A percentile compares a stretch with the other conserved stretches of the same genome.
Conservation (phyloP, 2,888 invertebrate species). For the Drosophila niveifrons region DNA sequence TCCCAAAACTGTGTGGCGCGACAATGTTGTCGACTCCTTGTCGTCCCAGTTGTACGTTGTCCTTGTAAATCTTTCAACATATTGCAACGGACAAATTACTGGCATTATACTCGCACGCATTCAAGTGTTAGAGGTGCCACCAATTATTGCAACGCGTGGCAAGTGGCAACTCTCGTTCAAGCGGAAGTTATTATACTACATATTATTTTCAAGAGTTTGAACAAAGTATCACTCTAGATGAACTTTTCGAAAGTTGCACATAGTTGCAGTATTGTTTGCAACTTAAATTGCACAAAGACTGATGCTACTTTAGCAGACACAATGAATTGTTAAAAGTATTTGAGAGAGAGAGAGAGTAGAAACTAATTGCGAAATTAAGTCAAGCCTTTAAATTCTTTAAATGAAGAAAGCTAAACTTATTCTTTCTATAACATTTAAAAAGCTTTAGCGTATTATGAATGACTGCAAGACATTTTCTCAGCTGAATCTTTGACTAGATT, state of each 20-base stretch:
- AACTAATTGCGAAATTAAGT: background rate
- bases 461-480: no score
- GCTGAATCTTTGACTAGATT: no score
- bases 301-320: background rate
- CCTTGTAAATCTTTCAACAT: slow-evolving; percentile 58
- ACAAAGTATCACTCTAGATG: background rate
- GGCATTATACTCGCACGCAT: slow-evolving; percentile 24
- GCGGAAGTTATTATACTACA: slow-evolving; percentile 6
- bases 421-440: no score
- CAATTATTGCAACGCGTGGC: slow-evolving; percentile 12
- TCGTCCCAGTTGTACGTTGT: slow-evolving; percentile 7
- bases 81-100: slow-evolving; percentile 56
- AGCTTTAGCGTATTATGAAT: no score
- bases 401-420: no score
- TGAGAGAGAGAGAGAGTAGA: background rate
- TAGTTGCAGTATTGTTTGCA: background rate
- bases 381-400: background rate
- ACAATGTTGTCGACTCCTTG: slow-evolving; percentile 28
- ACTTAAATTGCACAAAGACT: background rate
- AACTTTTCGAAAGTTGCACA: background rate
- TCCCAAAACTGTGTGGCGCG: slow-evolving; percentile 22
- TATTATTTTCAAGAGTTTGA: background rate
- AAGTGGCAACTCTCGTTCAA: background rate
- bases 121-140: background rate
- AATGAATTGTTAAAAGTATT: background rate